Conservation (phyloP, 2,888 invertebrate genomes). For the Furcula furcula region DNA sequence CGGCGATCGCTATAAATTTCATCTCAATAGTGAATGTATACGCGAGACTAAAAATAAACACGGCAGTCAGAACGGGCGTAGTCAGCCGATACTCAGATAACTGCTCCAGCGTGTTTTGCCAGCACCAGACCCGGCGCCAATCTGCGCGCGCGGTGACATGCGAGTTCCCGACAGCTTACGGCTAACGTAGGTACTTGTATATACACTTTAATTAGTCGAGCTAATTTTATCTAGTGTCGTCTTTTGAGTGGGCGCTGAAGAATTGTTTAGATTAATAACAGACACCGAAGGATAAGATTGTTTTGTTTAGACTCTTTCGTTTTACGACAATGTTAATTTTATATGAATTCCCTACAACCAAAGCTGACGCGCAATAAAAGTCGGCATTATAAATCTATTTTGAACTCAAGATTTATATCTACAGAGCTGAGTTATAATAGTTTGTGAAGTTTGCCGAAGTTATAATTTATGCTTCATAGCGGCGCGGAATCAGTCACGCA, state of each 20-base stretch:
- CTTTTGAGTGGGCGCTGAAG: constrained; percentile 39
- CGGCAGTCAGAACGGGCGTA: constrained; percentile 65
- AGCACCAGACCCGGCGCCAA: constrained; percentile 48
- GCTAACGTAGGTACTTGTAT: constrained; percentile 17
- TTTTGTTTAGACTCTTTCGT: not conserved
- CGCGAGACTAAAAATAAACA: constrained; percentile 75
- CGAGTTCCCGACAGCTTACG: constrained; percentile 43
- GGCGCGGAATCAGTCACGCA: constrained; percentile 47
- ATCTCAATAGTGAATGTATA: constrained; percentile 71
- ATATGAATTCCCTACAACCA: not conserved
- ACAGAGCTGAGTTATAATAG: constrained; percentile 48
- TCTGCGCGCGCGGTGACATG: constrained; percentile 51
- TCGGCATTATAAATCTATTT: constrained; percentile 14
- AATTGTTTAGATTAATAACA: constrained; percentile 20
- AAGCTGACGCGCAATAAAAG: constrained; percentile 7
- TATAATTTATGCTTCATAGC: constrained; percentile 54
- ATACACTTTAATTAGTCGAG: constrained; percentile 54
- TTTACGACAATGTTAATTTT: not conserved
- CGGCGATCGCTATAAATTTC: constrained; percentile 70
- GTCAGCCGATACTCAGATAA: constrained; percentile 71
- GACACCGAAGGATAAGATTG: not conserved
- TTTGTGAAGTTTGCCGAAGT: constrained; percentile 52
- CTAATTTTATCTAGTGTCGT: constrained; percentile 44
- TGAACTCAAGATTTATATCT: constrained; percentile 37
- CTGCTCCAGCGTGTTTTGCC: constrained; percentile 55